Conservation (phyloP, 2,113 vertebrate species). For the Cisticola juncidis region DNA sequence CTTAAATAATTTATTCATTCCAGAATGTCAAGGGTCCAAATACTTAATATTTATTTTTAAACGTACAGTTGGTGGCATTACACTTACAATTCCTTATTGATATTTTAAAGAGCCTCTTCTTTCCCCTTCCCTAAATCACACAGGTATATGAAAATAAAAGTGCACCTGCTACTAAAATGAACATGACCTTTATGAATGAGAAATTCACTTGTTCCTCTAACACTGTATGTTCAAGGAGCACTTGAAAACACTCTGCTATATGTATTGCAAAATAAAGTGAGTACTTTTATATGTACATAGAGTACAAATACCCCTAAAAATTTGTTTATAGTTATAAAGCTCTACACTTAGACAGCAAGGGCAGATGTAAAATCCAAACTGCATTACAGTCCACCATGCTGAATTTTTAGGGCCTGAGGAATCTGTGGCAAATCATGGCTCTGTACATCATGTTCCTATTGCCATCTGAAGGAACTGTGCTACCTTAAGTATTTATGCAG, state of each 20-base stretch:
- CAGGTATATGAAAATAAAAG: slow-evolving; percentile 38
- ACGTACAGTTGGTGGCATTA: slow-evolving; percentile 89
- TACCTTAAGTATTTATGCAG: background rate
- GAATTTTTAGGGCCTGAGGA: background rate
- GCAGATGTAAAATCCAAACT: slow-evolving; percentile 9
- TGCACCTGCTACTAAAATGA: slow-evolving; percentile 70
- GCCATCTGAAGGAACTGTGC: slow-evolving; percentile 14
- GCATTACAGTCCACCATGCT: background rate
- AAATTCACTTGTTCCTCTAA: slow-evolving; percentile 37
- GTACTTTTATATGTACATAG: slow-evolving; percentile 29
- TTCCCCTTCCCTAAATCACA: slow-evolving; percentile 49
- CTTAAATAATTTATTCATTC: slow-evolving; percentile 96
- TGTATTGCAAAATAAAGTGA: slow-evolving; percentile 55
- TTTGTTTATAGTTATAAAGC: slow-evolving; percentile 1
- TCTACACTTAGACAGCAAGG: background rate
- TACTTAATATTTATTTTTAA: slow-evolving; percentile 84
- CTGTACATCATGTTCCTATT: background rate
- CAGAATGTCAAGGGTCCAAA: slow-evolving; percentile 92
- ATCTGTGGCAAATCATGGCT: background rate
- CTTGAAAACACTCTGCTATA: slow-evolving; percentile 65
- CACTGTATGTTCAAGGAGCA: slow-evolving; percentile 60
- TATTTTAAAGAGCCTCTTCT: slow-evolving; percentile 17
- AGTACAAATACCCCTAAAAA: slow-evolving; percentile 25
- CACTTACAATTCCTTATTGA: slow-evolving; percentile 78
- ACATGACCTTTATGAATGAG: slow-evolving; percentile 58